Evolutionary conservation across 2,113 vertebrate genomes (phyloP), one percentile per base, ranked within the genome.

Genomic region (Austrofundulus limnaeus): DNA sequence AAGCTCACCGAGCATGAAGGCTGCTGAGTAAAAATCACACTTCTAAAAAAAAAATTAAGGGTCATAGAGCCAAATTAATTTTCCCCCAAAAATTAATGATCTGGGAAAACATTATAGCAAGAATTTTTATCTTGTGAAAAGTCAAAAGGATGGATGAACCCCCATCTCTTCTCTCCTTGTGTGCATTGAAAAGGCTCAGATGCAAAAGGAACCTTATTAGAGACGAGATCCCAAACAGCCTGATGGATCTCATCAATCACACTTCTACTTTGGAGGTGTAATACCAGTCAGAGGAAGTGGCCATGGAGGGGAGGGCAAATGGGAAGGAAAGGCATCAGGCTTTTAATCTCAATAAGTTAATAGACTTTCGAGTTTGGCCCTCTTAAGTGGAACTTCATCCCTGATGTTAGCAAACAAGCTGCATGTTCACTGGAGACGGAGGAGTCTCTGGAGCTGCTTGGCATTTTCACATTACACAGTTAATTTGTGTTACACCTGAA

Each of bases 331-430:
- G 70, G 85, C 82, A 88, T 88, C 87, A 75, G 87, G 84, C 85
- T 90, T 90, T 92, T 91, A 91, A 92, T 91, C 90, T 92, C 85
- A 90, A 87, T 87, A 88, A 90, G 89, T 91, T 92, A 92, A 91
- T 91, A 85, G 90, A 91, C 90, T 92, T 87, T 85, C 61, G 39
- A 51, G 70, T 80, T 61, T 61, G 65, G 66, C 61, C 48, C 58
- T 57, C 62, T 71, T 81, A 68, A 81, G 46, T 80, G 77, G 85
- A 84, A 83, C 84, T 87, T 87, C 73, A 75, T 69, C 45, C 66
- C 37, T 76, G 74, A 68, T 68, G 80, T 88, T 85, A 75, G 69
- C 84, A 88, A 90, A 84, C 88, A 84, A 84, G 75, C 77, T 56
- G 69, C 72, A 67, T 48, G 63, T 63, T 45, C 77, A 66, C 43